Conservation (phyloP, 1,140 invertebrate genomes). For the Dryas iulia region DNA sequence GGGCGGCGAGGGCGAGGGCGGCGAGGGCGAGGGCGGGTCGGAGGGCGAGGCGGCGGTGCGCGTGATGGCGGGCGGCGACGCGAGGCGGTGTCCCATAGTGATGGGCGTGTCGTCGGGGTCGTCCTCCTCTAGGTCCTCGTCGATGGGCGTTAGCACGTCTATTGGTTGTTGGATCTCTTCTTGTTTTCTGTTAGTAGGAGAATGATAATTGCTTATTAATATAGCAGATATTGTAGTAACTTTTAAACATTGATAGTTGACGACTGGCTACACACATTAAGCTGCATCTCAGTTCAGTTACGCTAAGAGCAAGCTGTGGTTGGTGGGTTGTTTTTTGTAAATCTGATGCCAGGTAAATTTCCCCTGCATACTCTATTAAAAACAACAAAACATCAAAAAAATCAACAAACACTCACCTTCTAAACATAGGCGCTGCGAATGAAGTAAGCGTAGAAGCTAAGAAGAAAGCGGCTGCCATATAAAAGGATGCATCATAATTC, state of each 20-base stretch:
- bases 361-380: too few relatives aligned
- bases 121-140: slow-evolving; percentile 90
- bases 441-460: slow-evolving; percentile 91
- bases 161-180: slow-evolving; percentile 66
- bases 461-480: slow-evolving; percentile 94
- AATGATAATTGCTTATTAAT: too few relatives aligned
- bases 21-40: slow-evolving; percentile 48
- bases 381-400: too few relatives aligned
- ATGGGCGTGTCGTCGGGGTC: slow-evolving; percentile 84
- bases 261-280: too few relatives aligned
- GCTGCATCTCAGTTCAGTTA: too few relatives aligned
- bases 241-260: too few relatives aligned
- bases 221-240: too few relatives aligned
- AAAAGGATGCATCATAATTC: slow-evolving; percentile 94
- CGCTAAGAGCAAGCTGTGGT: too few relatives aligned
- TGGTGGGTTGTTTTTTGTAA: too few relatives aligned
- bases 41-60: slow-evolving; percentile 72
- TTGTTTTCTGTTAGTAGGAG: slow-evolving; percentile 61
- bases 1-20: slow-evolving; percentile 3
- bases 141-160: slow-evolving; percentile 89
- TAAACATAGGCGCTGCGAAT: slow-evolving; percentile 90
- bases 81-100: slow-evolving; percentile 79
- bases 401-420: slow-evolving; percentile 82
- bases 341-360: too few relatives aligned
- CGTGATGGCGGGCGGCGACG: slow-evolving; percentile 77